Base-by-base conservation (phyloP, 2,797 vertebrate genomes). In the Limnodromus scolopaceus region DNA sequence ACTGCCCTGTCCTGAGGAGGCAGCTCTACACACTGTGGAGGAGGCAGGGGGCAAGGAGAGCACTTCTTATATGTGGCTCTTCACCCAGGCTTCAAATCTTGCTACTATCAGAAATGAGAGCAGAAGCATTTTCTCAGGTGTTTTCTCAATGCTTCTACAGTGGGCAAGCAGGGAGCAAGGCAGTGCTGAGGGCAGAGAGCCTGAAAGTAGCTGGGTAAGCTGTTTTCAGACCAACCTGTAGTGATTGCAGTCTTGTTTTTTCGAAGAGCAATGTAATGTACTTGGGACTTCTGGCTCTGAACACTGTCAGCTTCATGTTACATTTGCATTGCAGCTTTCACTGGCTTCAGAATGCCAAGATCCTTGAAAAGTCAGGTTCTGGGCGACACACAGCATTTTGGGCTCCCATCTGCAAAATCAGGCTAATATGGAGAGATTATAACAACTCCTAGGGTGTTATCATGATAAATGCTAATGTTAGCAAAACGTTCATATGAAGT, bases 381-480 rank as follows among this genome's bases (percentile, higher is more conserved):
- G 53, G 14, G 63, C 8, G 2, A 22, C 24, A 24, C 10, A 2
- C 13, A n/a, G 13, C 27, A 3, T 46, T 88, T 69, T 2, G 6
- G 36, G 45, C 69, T 77, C 54, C 54, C 23, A 19, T 76, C 63
- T 90, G 28, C 77, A 76, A 82, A 89, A 88, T 45, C 25, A 9
- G 20, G 18, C 46, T 48, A 36, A 94, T 70, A 84, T 63, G 66
- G 51, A 88, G 76, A 86, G 61, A 55, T 49, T 61, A 1, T 66
- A 93, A 61, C 19, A 54, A 63, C 48, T 92, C 22, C 36, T 63
- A 17, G 75, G 53, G 82, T 81, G 70, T 82, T 93, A 55, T 7
- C 82, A 90, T 91, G 93, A 80, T 86, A 87, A 87, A 93, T 86
- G 84, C 84, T 93, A 89, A 84, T 82, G 88, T 84, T 87, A 87